Conservation (phyloP, 2,113 vertebrate species). For the Hucho hucho region DNA sequence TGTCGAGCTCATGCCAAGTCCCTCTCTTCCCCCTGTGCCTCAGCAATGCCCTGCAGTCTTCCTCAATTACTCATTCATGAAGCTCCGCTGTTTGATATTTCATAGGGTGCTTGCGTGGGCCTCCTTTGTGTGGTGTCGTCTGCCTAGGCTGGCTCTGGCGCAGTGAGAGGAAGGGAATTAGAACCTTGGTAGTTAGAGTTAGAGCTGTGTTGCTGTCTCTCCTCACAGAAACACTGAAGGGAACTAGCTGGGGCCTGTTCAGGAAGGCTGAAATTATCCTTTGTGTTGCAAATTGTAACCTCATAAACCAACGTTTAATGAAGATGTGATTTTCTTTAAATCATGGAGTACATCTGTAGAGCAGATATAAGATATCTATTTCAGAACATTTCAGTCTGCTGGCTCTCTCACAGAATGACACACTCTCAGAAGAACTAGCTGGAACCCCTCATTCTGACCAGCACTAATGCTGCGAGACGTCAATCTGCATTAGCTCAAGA, state of each 20-base stretch:
- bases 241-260: neutral
- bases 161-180: conserved; percentile 27
- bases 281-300: neutral
- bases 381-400: conserved; percentile 16
- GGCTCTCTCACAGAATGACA: conserved; percentile 25
- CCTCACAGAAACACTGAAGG: conserved; percentile 17
- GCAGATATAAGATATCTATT: conserved; percentile 13
- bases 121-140: conserved; percentile 43
- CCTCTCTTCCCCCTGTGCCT: conserved; percentile 39
- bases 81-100: conserved; percentile 51
- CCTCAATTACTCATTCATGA: conserved; percentile 58
- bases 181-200: conserved; percentile 5
- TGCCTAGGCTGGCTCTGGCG: conserved; percentile 22
- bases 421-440: conserved; percentile 39
- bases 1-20: conserved; percentile 30
- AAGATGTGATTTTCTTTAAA: neutral
- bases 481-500: conserved; percentile 18
- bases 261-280: neutral
- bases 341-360: conserved; percentile 8
- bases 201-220: neutral
- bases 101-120: conserved; percentile 19
- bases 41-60: conserved; percentile 48
- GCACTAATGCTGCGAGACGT: conserved; percentile 30
- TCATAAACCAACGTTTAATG: neutral
- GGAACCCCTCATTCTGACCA: conserved; percentile 42